Base-by-base conservation (phyloP, 2,113 vertebrate genomes). In the Rhizomys pruinosus region DNA sequence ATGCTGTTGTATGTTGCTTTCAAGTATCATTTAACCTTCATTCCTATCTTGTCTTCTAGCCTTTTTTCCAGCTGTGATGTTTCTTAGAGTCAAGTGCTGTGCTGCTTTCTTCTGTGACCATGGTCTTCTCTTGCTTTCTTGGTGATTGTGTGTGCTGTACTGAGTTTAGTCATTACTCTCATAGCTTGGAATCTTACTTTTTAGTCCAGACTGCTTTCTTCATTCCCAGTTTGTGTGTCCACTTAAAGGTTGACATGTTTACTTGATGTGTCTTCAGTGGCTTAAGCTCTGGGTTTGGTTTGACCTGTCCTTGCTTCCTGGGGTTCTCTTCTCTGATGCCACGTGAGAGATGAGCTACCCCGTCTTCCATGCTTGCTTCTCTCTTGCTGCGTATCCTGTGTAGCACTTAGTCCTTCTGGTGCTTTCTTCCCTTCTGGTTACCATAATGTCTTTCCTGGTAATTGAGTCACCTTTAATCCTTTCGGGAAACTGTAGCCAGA, bases 11-110 rank as follows among this genome's bases (percentile, higher is more conserved):
- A 34, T 66, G 23, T 85, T 92, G n/a, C 39, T 92, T 85, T 92
- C 87, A 57, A 79, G n/a, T 84, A 42, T 86, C 85, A 42, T 23
- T 89, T 91, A 73, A 52, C 17, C 37, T 89, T 90, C 55, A 92
- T 4, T 76, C 82, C 79, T 76, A 47, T 87, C 64, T 3, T 86
- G 7, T 52, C 17, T 92, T 84, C 61, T 76, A 61, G 12, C 27
- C n/a, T n/a, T 23, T 81, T 55, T 93, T 76, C 91, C 34, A 89
- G 37, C 57, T 74, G 34, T 79, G 37, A 13, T 42, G 8, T 87
- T 88, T 89, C 68, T 87, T 76, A 89, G 61, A 87, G 44, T 87
- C 79, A 42, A 59, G 25, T 92, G n/a, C 52, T 79, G 6, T 32
- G 23, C 29, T 32, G 23, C 29, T 17, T 6, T 63, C 39, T 86